Base-by-base conservation (phyloP, 1,140 invertebrate species). In the Drosophila orosa region DNA sequence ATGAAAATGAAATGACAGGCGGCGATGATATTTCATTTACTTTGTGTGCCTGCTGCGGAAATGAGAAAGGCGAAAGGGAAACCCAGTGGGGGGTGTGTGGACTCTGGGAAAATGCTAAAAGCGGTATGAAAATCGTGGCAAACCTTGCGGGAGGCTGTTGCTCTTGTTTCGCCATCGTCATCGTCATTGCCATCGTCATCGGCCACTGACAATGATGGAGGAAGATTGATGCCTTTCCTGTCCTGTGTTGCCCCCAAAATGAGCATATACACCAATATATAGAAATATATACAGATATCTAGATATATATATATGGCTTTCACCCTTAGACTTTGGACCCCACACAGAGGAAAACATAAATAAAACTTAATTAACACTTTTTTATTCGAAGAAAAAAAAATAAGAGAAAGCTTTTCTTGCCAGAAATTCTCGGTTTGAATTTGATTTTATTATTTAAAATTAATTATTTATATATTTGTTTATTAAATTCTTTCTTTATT, bases 21-120 rank as follows among this genome's bases (percentile, higher is more conserved):
- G 48, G 48, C 40, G 73, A 86, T 86, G 83, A 86, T 87, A 83
- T 83, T 87, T 87, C 82, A 85, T 87, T 87, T 86, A 82, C 77
- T 79, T 79, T 86, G 59, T 86, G 59, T 84, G 50, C 74, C 48
- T 31, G 25, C 50, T 71, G 48, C 65, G 67, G 67, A 71, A 71
- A 71, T 71, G 65, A 58, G 67, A 71, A 69, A 58, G 25, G 50
- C 33, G 27, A 67, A 56, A 31, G 50, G 47, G 50, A 68, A 69
- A 19, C 31, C 15, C 17, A 24, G 9, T 27, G 10, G 29, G 24
- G 19, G 35, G 3, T 0, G 5, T 17, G 15, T 3, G 17, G 33
- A 27, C 24, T 54, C 5, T 3, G 7, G 24, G 50, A 10, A 22
- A 25, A 22, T 19, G 8, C 4, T 22, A 25, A 47, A 17, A 31